These are phyloP conservation scores for Opisthocomus hoazin DNA, from an alignment of 2,113 vertebrate species.

Conservation along the genomic window DNA sequence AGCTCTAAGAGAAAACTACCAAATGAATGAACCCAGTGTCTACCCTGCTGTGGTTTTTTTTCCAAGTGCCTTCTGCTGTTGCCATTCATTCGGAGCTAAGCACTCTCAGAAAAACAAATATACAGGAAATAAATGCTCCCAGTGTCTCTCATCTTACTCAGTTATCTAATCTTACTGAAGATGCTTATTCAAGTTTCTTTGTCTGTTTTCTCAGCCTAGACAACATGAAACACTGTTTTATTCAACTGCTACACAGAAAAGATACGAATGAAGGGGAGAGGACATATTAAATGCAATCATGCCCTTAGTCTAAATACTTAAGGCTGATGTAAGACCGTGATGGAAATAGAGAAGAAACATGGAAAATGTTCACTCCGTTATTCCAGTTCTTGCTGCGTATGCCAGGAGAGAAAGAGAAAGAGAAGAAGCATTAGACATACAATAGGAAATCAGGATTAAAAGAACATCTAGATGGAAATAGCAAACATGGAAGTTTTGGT, in stretches of 20 bases:
- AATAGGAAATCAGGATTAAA: neutral
- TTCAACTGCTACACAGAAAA: neutral
- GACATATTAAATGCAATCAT: neutral
- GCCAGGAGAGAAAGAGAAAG: conserved; percentile 69
- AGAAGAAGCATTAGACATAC: conserved; percentile 68
- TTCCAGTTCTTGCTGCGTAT: conserved; percentile 88
- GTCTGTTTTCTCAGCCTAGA: neutral
- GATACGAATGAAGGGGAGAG: neutral
- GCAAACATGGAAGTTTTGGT: neutral
- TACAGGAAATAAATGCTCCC: neutral
- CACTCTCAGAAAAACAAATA: neutral
- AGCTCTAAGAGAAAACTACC: neutral
- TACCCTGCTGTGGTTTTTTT: neutral
- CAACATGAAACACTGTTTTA: neutral
- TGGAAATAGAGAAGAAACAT: conserved; percentile 41
- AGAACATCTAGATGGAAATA: neutral
- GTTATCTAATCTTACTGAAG: neutral
- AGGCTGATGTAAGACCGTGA: conserved; percentile 24
- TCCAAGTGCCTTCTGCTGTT: neutral
- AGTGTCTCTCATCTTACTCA: neutral
- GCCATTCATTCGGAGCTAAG: neutral
- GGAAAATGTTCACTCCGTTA: conserved; percentile 72
- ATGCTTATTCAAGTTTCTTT: neutral
- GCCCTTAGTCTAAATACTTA: conserved; percentile 24
- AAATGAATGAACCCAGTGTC: neutral